Percentiles rank a stretch among this genome's conserved stretches.
phyloP scores from a whole-genome alignment of 2,888 invertebrate genomes.

The Scelioninae gen. 2 region DNA sequence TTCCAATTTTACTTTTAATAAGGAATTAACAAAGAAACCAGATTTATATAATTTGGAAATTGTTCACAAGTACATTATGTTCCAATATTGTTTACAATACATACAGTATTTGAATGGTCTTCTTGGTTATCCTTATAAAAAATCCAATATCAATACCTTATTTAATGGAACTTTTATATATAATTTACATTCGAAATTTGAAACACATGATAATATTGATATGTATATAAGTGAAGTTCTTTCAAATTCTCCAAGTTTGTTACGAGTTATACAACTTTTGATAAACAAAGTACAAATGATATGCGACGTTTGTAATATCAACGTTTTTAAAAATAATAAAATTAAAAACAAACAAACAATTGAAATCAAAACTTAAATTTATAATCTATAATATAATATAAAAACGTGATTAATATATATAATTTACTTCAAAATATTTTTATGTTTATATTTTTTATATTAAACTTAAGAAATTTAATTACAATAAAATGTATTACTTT shows the following conservation, averaged over 20 bases:
- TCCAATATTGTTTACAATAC: slow-evolving; percentile 80
- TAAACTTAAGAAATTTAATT: not conserved
- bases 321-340: slow-evolving; percentile 37
- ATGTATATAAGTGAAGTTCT: slow-evolving; percentile 76
- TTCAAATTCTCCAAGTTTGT: slow-evolving; percentile 70
- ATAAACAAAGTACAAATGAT: slow-evolving; percentile 61
- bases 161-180: slow-evolving; percentile 87
- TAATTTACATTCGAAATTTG: slow-evolving; percentile 82
- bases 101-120: slow-evolving; percentile 81
- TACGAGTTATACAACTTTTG: slow-evolving; percentile 67
- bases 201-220: slow-evolving; percentile 77
- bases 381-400: too few relatives aligned
- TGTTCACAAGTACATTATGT: slow-evolving; percentile 81
- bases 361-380: too few relatives aligned
- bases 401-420: too few relatives aligned
- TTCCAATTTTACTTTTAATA: slow-evolving; percentile 79
- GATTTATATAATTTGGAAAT: slow-evolving; percentile 78
- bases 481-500: too few relatives aligned
- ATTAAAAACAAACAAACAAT: slow-evolving; percentile 5
- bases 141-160: slow-evolving; percentile 79
- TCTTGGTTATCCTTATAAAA: slow-evolving; percentile 78
- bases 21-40: slow-evolving; percentile 76
- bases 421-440: too few relatives aligned
- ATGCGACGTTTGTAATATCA: slow-evolving; percentile 30
- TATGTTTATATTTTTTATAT: not conserved